phyloP scores from a whole-genome alignment of 2,888 invertebrate genomes.

The Aleiodes testaceus region DNA sequence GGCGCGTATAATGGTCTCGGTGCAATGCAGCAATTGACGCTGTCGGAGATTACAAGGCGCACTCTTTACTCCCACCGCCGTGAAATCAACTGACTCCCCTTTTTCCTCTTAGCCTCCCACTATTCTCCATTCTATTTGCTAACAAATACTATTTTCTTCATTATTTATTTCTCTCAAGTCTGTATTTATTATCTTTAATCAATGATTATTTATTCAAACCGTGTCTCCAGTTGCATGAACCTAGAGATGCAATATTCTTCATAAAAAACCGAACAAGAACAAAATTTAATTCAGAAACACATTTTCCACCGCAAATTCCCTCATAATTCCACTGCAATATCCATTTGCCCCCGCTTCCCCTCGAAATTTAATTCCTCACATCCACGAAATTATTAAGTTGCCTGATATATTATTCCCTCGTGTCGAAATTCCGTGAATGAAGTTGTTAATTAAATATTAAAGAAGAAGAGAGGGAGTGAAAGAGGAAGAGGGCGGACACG shows the following conservation, averaged over 20 bases:
- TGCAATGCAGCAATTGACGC: conserved; percentile 48
- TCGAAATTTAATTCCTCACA: not conserved
- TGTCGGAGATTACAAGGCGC: conserved; percentile 44
- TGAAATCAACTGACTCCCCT: conserved; percentile 41
- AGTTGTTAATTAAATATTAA: conserved; percentile 18
- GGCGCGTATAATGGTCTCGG: conserved; percentile 42
- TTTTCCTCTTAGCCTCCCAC: conserved; percentile 11
- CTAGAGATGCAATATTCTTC: no score
- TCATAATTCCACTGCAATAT: no score
- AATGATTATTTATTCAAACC: not conserved
- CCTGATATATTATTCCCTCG: not conserved
- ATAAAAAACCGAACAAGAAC: no score
- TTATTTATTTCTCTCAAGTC: not conserved
- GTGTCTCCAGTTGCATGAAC: not conserved
- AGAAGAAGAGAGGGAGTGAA: conserved; percentile 8
- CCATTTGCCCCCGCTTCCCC: not conserved
- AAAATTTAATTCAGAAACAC: no score
- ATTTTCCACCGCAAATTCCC: no score
- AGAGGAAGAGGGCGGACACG: conserved; percentile 31
- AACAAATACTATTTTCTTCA: not conserved
- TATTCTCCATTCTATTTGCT: not conserved
- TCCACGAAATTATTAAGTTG: not conserved
- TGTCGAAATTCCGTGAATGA: not conserved
- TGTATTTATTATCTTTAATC: conserved; percentile 13
- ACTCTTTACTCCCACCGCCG: conserved; percentile 30